These are phyloP conservation scores for Ormyrus nitidulus DNA, from an alignment of 2,888 invertebrate genomes.

Conservation along the genomic window DNA sequence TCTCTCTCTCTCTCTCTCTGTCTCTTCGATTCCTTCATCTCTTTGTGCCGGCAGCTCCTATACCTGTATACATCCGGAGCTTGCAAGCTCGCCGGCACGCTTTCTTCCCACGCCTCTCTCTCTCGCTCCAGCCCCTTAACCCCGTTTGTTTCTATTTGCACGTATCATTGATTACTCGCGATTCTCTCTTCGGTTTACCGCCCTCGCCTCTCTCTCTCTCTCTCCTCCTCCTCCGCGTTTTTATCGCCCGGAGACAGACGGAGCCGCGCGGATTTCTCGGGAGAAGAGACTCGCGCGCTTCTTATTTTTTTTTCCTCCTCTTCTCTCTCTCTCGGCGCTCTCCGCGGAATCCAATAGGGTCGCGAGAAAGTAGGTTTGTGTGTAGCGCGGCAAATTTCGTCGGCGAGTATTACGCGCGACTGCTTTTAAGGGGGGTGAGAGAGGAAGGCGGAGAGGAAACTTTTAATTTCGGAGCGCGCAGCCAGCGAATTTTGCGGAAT, in stretches of 20 bases:
- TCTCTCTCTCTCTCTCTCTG: conserved; percentile 17
- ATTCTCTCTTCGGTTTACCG: conserved; percentile 47
- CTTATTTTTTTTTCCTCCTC: neutral
- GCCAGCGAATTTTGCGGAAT: conserved; percentile 41
- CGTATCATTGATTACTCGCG: conserved; percentile 58
- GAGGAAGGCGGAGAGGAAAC: conserved; percentile 19
- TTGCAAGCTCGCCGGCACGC: neutral
- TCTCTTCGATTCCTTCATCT: neutral
- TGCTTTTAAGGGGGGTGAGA: conserved; percentile 24
- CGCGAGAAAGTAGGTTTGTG: neutral
- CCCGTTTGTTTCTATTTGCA: conserved; percentile 54
- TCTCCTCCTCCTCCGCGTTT: neutral
- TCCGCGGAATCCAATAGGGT: conserved; percentile 31
- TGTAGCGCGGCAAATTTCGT: conserved; percentile 46
- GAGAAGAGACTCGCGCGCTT: conserved; percentile 4
- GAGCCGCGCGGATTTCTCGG: conserved; percentile 29
- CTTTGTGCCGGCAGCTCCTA: neutral
- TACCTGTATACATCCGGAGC: conserved; percentile 2
- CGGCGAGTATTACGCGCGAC: conserved; percentile 28
- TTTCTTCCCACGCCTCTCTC: conserved; percentile 10
- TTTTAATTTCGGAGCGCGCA: conserved; percentile 44
- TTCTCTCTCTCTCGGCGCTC: neutral
- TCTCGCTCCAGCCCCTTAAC: conserved; percentile 32
- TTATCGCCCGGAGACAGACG: conserved; percentile 5
- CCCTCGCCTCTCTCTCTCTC: conserved; percentile 16